Evolutionary conservation across 2,113 vertebrate genomes (phyloP).

Genomic region (Motacilla alba): DNA sequence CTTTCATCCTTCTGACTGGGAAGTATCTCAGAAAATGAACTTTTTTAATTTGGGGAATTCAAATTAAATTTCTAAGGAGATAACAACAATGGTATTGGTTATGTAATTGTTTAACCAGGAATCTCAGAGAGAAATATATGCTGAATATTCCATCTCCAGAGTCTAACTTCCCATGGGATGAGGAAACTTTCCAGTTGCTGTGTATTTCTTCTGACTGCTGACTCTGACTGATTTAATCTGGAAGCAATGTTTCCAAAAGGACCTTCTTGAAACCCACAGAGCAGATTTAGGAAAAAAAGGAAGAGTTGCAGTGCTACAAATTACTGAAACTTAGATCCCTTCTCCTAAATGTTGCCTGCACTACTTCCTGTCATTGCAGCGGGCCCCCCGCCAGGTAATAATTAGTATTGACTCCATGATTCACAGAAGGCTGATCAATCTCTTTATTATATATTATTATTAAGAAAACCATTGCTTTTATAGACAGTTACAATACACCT

Average conservation of each 20-base stretch:
- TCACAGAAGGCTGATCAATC: neutral
- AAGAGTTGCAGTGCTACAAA: neutral
- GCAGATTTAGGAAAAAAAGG: neutral
- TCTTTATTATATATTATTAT: neutral
- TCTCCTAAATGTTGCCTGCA: neutral
- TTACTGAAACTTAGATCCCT: neutral
- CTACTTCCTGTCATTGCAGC: neutral
- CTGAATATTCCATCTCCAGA: neutral
- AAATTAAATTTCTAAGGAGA: neutral
- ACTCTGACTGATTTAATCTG: neutral
- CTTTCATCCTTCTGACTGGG: neutral
- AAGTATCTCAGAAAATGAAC: neutral
- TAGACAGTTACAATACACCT: neutral
- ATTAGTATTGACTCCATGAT: neutral
- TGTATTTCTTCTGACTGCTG: neutral
- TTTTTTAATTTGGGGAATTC: neutral
- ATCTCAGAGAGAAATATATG: neutral
- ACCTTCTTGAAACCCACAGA: neutral
- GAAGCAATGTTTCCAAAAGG: slow-evolving; percentile 2
- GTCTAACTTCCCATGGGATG: neutral
- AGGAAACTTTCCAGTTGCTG: neutral
- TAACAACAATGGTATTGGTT: neutral
- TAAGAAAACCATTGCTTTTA: neutral
- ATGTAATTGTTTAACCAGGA: neutral
- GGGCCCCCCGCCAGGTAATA: neutral